phyloP scores from a whole-genome alignment of 2,797 vertebrate species.

The Spinus pinus region DNA sequence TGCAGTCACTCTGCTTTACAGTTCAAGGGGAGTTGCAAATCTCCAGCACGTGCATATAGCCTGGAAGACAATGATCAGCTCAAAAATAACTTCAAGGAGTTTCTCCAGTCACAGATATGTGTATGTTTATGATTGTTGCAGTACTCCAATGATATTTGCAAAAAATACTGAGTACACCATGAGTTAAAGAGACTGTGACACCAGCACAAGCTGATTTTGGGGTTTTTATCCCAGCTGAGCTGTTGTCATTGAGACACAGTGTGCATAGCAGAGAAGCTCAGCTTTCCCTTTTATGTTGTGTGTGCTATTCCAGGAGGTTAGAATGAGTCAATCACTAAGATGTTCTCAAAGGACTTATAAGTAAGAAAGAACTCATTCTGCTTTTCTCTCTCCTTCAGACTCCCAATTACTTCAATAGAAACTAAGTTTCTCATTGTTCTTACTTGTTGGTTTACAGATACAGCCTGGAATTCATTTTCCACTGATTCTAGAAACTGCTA shows the following conservation, averaged over 20 bases:
- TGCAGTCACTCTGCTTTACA: not conserved
- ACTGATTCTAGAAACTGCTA: not conserved
- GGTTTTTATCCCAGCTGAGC: not conserved
- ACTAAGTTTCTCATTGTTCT: not conserved
- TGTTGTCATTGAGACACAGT: not conserved
- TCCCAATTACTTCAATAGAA: not conserved
- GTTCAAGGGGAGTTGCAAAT: not conserved
- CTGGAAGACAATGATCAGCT: not conserved
- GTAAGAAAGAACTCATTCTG: not conserved
- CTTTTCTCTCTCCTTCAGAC: not conserved
- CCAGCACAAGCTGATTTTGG: not conserved
- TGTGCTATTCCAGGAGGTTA: not conserved
- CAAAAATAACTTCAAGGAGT: not conserved
- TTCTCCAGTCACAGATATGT: not conserved
- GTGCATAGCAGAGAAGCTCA: not conserved
- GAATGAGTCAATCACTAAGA: not conserved
- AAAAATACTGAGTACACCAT: not conserved
- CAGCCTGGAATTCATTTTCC: not conserved
- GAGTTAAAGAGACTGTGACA: not conserved
- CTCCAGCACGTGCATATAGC: not conserved
- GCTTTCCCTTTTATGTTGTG: not conserved
- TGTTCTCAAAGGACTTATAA: not conserved
- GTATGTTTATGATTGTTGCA: not conserved
- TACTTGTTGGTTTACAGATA: not conserved
- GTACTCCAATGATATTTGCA: not conserved